Conservation (phyloP, 2,797 vertebrate genomes). For the Malurus leucopterus region DNA sequence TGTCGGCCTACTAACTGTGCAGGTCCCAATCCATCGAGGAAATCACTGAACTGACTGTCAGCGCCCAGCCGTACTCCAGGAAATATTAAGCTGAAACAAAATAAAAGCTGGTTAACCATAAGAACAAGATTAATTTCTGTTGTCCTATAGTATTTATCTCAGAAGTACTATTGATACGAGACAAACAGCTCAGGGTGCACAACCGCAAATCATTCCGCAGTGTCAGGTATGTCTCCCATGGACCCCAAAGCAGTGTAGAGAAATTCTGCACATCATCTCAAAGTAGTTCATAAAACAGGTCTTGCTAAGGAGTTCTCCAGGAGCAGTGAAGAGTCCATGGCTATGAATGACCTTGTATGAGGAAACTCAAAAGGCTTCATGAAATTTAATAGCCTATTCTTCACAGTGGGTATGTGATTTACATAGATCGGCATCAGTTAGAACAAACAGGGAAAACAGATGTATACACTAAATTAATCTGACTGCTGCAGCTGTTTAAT, state of each 20-base stretch:
- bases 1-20: conserved; percentile 95
- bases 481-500: background rate
- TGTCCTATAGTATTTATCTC: background rate
- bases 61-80: conserved; percentile 91
- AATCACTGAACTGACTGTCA: conserved; percentile 96
- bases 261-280: background rate
- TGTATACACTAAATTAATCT: background rate
- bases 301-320: background rate
- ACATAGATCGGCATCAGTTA: background rate
- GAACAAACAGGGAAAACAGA: background rate
- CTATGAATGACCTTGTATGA: background rate
- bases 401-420: background rate
- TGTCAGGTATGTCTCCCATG: background rate
- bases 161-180: background rate
- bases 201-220: background rate
- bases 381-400: background rate
- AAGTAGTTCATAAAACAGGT: background rate
- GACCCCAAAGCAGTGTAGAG: background rate
- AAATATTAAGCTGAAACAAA: conserved; percentile 87
- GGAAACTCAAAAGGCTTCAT: background rate
- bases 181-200: background rate
- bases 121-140: background rate
- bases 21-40: conserved; percentile 93
- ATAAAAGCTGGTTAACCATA: background rate
- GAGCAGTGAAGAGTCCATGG: background rate